These are phyloP conservation scores for Ashinkailepas kermadecensis DNA, from an alignment of 2,888 invertebrate species.

Conservation along the genomic window DNA sequence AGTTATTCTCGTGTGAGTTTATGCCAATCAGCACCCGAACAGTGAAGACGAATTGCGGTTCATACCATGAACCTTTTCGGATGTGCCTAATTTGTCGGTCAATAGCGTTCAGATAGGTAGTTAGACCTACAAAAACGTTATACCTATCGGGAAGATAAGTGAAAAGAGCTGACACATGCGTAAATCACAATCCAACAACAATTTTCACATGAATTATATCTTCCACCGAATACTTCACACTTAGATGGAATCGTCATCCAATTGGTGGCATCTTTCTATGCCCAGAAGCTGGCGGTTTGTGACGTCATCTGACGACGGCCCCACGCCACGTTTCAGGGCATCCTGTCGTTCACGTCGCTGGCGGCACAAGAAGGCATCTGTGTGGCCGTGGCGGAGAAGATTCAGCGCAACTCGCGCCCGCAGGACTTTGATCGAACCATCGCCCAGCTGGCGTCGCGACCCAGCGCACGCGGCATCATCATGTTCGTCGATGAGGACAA, in stretches of 20 bases:
- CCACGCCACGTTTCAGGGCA: constrained; percentile 44
- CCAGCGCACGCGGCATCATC: constrained; percentile 57
- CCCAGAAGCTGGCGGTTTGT: too few relatives aligned
- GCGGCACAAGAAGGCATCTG: constrained; percentile 49
- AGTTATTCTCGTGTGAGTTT: too few relatives aligned
- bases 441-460: constrained; percentile 49
- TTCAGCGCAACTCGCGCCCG: constrained; percentile 50
- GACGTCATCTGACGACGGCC: background rate
- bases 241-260: background rate
- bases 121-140: too few relatives aligned
- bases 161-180: background rate
- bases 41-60: too few relatives aligned
- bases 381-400: constrained; percentile 52
- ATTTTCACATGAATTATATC: background rate
- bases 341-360: constrained; percentile 52
- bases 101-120: too few relatives aligned
- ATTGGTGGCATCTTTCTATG: too few relatives aligned
- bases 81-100: too few relatives aligned
- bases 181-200: background rate
- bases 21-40: too few relatives aligned
- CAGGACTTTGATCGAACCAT: constrained; percentile 55
- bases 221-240: background rate
- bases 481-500: constrained; percentile 67
- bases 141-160: too few relatives aligned
- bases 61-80: too few relatives aligned